Evolutionary conservation across 2,888 invertebrate genomes (phyloP), one percentile per base, ranked within the genome.

Genomic region (Chrysolina haemoptera): DNA sequence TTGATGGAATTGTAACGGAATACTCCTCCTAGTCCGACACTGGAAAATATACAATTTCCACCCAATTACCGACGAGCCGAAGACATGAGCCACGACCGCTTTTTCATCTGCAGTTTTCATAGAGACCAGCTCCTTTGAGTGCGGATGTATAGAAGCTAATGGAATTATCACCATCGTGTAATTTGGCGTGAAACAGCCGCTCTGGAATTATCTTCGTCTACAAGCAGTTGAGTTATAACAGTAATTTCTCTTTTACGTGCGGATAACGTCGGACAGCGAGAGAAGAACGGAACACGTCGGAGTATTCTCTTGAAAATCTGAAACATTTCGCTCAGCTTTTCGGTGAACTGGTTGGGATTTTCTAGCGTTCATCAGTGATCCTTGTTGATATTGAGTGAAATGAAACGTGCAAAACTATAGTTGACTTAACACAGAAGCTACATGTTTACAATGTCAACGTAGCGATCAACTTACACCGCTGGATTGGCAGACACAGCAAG

Each of bases 181-280:
- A 53, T 53, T 53, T 53, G 53, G 53, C 53, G 20, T 53, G 53
- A 53, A 53, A 53, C 5, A 18, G 53, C 53, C 5, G 20, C 53
- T 53, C 53, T 53, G 53, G 11, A 22, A 53, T 53, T 53, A 20
- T 53, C 53, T 53, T 11, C 12, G 20, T 16, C 10, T 48, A 48
- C 16, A 16, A 48, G 48, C 48, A 48, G 48, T 12, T 20, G 53
- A 53, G 5, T 53, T 53, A 53, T 53, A 5, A 20, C 18, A 20
- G 53, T 53, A 53, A 53, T 53, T 53, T 20, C 53, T 20, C 20
- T 53, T 53, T 53, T 4, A 14, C 11, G 43, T 12, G 14, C 14
- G 14, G 43, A 35, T 43, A 14, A 14, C 53, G 18, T 53, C 18
- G 22, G 53, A 12, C 11, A 53, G 53, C 20, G 53, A 12, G 20